Base-by-base conservation (phyloP, 2,888 invertebrate genomes). In the Pycnomerus fuliginosus region DNA sequence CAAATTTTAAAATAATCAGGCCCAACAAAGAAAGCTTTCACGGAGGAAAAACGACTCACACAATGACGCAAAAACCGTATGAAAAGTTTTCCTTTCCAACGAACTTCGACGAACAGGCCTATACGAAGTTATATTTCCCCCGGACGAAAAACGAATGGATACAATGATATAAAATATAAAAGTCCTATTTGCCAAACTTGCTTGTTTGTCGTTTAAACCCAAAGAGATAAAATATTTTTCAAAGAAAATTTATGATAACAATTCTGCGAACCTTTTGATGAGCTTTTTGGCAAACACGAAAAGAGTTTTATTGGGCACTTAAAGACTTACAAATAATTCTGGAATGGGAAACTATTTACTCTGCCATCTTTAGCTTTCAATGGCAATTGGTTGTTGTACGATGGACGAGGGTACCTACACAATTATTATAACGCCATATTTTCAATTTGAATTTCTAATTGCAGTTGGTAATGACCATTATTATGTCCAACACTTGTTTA, bases 301-400 rank as follows among this genome's bases (percentile, higher is more conserved):
- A 31, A 16, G 31, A 31, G 31, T 31, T 31, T 31, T 31, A 31
- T 31, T 31, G 31, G n/a, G 31, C 11, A 31, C 31, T 31, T 31
- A 31, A 5, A 4, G 8, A 20, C 20, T 20, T 20, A n/a, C n/a
- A n/a, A n/a, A n/a, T n/a, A n/a, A n/a, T n/a, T n/a, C n/a, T n/a
- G n/a, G n/a, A n/a, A n/a, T n/a, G n/a, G n/a, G n/a, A n/a, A n/a
- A n/a, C n/a, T n/a, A n/a, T n/a, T n/a, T n/a, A n/a, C n/a, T n/a
- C n/a, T n/a, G n/a, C n/a, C n/a, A n/a, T n/a, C n/a, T n/a, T n/a
- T n/a, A n/a, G n/a, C n/a, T n/a, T n/a, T n/a, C n/a, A n/a, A n/a
- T n/a, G n/a, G n/a, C n/a, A n/a, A n/a, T n/a, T n/a, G n/a, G n/a
- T n/a, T n/a, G n/a, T n/a, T n/a, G n/a, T n/a, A n/a, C n/a, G n/a